A percentile compares a stretch with the other conserved stretches of the same genome.
phyloP scores from a whole-genome alignment of 2,113 vertebrate species.

The Tringa solitaria region DNA sequence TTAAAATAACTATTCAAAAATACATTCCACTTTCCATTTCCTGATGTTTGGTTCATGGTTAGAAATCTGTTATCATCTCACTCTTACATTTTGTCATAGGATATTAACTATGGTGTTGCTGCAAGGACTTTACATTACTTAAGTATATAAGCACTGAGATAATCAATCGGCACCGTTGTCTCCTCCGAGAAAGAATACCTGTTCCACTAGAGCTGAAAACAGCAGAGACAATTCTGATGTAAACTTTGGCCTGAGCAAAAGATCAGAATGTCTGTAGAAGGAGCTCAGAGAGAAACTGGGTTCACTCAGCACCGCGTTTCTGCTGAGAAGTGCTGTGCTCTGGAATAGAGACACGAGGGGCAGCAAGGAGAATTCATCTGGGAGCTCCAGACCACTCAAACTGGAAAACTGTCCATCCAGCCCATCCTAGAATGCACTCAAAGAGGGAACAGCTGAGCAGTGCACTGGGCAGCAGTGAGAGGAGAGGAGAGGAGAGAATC shows the following conservation, averaged over 20 bases:
- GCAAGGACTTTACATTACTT: background rate
- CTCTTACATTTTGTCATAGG: background rate
- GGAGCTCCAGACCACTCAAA: background rate
- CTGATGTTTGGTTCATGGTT: background rate
- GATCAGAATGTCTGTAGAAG: background rate
- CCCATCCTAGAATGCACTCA: background rate
- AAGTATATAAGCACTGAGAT: background rate
- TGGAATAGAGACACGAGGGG: background rate
- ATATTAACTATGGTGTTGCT: background rate
- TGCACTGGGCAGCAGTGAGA: background rate
- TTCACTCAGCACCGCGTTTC: background rate
- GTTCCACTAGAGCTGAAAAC: background rate
- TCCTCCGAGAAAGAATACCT: background rate
- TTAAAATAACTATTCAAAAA: slow-evolving; percentile 17
- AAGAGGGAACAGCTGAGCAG: background rate
- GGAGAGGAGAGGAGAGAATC: background rate
- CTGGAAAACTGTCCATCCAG: background rate
- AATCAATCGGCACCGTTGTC: background rate
- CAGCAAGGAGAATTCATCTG: background rate
- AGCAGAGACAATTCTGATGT: background rate
- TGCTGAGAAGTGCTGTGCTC: background rate
- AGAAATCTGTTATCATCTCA: background rate
- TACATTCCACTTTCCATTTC: background rate
- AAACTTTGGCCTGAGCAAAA: background rate
- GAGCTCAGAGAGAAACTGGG: background rate